A percentile compares a stretch with the other conserved stretches of the same genome.
phyloP scores from a whole-genome alignment of 2,113 vertebrate genomes.

The Myrmecobius fasciatus region DNA sequence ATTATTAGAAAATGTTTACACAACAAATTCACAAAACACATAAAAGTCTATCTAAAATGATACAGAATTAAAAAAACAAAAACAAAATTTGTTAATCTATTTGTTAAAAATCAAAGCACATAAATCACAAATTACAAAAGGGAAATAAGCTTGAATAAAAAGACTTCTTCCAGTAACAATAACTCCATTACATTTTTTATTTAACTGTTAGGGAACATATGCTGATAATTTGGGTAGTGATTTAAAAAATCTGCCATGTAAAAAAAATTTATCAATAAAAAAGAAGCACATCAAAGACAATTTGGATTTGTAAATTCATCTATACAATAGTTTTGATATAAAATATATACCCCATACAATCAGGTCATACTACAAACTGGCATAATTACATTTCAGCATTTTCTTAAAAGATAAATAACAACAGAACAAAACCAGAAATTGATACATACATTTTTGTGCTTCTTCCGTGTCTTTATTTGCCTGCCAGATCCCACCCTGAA shows the following conservation, averaged over 20 bases:
- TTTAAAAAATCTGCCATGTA: not conserved
- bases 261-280: not conserved
- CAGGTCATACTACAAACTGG: not conserved
- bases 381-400: not conserved
- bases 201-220: not conserved
- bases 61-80: not conserved
- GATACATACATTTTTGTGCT: slow-evolving; percentile 89
- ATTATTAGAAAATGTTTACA: not conserved
- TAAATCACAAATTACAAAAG: not conserved
- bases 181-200: not conserved
- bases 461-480: slow-evolving; percentile 95
- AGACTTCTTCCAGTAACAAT: not conserved
- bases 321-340: not conserved
- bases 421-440: not conserved
- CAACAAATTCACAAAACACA: not conserved
- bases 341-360: not conserved
- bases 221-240: not conserved
- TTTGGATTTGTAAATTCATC: not conserved
- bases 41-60: not conserved
- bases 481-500: slow-evolving; percentile 92
- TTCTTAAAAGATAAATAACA: not conserved
- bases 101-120: not conserved
- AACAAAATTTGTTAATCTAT: no score
- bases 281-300: not conserved
- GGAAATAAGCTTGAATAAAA: not conserved